These are phyloP conservation scores for Trachymyrmex septentrionalis DNA, from an alignment of 1,140 invertebrate genomes.

Conservation along the genomic window DNA sequence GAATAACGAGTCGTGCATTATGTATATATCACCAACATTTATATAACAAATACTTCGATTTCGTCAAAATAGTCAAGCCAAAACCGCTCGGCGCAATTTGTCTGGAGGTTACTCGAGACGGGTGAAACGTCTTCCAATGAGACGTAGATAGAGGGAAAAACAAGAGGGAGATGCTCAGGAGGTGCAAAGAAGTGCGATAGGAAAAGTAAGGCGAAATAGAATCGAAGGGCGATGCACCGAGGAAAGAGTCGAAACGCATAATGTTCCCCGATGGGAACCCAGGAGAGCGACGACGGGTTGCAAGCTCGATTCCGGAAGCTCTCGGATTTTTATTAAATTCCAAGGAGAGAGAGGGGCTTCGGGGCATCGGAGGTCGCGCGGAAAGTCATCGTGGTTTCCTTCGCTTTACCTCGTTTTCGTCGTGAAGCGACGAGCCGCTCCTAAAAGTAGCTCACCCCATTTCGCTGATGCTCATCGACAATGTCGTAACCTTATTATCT, in stretches of 20 bases:
- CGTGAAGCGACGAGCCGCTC: constrained; percentile 9
- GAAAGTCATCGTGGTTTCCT: constrained; percentile 54
- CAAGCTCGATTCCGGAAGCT: constrained; percentile 49
- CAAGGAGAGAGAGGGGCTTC: constrained; percentile 23
- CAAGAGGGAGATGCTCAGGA: not conserved
- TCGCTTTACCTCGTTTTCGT: constrained; percentile 8
- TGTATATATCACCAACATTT: constrained; percentile 39
- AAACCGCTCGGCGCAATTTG: constrained; percentile 44
- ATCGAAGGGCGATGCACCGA: constrained; percentile 38
- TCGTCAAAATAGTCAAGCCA: not conserved
- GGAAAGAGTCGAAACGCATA: constrained; percentile 46
- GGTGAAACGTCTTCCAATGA: constrained; percentile 15
- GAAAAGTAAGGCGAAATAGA: constrained; percentile 41
- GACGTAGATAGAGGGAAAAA: not conserved
- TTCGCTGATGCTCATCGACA: constrained; percentile 49
- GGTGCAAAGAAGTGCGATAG: not conserved
- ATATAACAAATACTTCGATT: constrained; percentile 48
- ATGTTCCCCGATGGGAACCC: constrained; percentile 30
- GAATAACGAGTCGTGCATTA: constrained; percentile 6
- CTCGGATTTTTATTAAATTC: constrained; percentile 69
- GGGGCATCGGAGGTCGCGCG: constrained; percentile 46
- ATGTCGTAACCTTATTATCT: constrained; percentile 48
- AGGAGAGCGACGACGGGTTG: not conserved
- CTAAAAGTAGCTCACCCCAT: constrained; percentile 50
- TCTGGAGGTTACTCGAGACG: constrained; percentile 37